Evolutionary conservation across 2,797 vertebrate genomes (phyloP).

Genomic region (Microctenopoma steveboyesi): DNA sequence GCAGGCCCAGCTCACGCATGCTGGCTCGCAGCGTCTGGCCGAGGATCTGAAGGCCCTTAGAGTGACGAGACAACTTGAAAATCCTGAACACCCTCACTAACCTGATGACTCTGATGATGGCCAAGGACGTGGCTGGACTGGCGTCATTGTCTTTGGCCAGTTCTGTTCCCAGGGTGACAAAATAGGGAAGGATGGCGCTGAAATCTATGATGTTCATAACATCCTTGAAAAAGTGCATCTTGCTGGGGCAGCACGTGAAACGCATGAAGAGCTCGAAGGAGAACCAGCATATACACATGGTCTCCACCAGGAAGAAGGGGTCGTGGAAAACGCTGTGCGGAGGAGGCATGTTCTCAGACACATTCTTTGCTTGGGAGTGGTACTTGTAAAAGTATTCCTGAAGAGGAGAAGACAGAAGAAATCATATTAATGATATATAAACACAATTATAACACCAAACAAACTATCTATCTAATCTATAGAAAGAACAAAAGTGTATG

Average conservation of each 20-base stretch:
- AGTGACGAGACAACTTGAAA: constrained; percentile 92
- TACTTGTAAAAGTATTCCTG: constrained; percentile 68
- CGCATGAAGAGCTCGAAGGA: constrained; percentile 89
- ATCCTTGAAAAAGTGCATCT: constrained; percentile 88
- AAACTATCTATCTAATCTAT: neutral
- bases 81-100: constrained; percentile 91
- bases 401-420: constrained; percentile 23
- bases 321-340: constrained; percentile 79
- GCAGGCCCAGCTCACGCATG: constrained; percentile 90
- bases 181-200: constrained; percentile 90
- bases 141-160: constrained; percentile 85
- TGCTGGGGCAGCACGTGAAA: constrained; percentile 86
- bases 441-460: neutral
- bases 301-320: constrained; percentile 91
- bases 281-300: constrained; percentile 92
- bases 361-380: constrained; percentile 63
- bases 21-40: constrained; percentile 90
- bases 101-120: constrained; percentile 89
- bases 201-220: constrained; percentile 95
- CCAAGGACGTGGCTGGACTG: constrained; percentile 87
- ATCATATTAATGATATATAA: neutral
- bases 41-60: constrained; percentile 90
- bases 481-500: neutral
- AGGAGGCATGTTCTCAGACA: constrained; percentile 55
- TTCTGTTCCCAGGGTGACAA: constrained; percentile 90